Conservation (phyloP, 2,888 invertebrate species). For the Acanthosepion lycidas region DNA sequence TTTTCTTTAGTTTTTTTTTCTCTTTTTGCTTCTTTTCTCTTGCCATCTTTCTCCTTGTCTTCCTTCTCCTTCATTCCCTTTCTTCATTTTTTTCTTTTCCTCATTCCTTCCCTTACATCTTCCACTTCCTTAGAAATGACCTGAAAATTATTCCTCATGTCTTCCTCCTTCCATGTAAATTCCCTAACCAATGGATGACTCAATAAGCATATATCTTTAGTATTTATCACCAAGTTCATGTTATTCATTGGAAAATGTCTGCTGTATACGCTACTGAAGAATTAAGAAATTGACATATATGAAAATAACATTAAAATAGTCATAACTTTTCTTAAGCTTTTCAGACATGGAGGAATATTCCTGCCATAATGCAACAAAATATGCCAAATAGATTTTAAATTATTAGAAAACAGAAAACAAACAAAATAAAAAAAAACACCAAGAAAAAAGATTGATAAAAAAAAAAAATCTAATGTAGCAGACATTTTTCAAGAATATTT, state of each 20-base stretch:
- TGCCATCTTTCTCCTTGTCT: not conserved
- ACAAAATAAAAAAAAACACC: no score
- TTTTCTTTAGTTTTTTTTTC: not conserved
- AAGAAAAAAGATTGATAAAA: no score
- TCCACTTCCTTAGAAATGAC: not conserved
- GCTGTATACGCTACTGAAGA: not conserved
- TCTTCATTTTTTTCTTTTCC: not conserved
- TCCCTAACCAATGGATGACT: not conserved
- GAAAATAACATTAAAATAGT: not conserved
- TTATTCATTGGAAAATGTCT: not conserved
- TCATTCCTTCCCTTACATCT: not conserved
- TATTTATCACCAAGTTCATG: conserved; percentile 14
- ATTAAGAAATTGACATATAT: not conserved
- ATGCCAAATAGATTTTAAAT: no score
- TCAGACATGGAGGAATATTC: no score
- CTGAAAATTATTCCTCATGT: not conserved
- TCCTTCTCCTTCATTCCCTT: not conserved
- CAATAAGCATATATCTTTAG: conserved; percentile 3
- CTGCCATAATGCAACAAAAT: no score
- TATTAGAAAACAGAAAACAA: no score
- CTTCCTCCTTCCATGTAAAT: not conserved
- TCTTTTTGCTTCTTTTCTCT: not conserved
- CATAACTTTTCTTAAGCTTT: no score
- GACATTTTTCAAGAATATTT: no score
- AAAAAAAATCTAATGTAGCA: no score